These are phyloP conservation scores for Campylorhamphus procurvoides DNA, from an alignment of 2,113 vertebrate species.

Conservation along the genomic window DNA sequence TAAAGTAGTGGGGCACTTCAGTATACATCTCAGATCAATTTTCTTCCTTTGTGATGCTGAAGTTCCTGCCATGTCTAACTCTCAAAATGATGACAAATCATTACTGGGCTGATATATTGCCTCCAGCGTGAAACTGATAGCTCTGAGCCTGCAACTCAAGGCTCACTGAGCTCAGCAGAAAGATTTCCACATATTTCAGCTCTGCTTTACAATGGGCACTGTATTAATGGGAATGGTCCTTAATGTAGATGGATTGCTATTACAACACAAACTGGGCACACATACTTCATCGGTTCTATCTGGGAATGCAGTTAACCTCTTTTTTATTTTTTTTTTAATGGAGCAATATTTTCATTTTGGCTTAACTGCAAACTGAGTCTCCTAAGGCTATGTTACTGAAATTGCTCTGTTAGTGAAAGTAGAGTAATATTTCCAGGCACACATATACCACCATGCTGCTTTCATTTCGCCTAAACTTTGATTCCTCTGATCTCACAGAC, in stretches of 20 bases:
- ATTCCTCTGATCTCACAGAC: neutral
- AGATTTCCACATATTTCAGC: neutral
- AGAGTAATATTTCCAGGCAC: neutral
- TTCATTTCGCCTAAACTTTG: neutral
- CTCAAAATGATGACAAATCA: neutral
- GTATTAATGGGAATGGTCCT: neutral
- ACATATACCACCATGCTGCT: neutral
- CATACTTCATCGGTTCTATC: neutral
- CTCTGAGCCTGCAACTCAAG: neutral
- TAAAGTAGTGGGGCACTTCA: neutral
- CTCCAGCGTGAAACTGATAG: neutral
- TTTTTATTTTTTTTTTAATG: neutral
- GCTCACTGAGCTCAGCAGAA: neutral
- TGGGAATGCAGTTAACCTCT: neutral
- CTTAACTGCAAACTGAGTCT: neutral
- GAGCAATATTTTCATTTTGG: neutral
- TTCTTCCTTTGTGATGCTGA: neutral
- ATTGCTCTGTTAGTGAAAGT: neutral
- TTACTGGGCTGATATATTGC: neutral
- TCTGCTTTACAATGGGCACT: accelerated
- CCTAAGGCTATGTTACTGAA: neutral
- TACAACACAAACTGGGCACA: neutral
- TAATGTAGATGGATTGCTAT: conserved; percentile 10
- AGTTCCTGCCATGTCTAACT: neutral
- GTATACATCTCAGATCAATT: neutral